These are phyloP conservation scores for Diacarnus erythraeanus DNA, from an alignment of 37 sponge, comb jelly and placozoan genomes.

Conservation along the genomic window DNA sequence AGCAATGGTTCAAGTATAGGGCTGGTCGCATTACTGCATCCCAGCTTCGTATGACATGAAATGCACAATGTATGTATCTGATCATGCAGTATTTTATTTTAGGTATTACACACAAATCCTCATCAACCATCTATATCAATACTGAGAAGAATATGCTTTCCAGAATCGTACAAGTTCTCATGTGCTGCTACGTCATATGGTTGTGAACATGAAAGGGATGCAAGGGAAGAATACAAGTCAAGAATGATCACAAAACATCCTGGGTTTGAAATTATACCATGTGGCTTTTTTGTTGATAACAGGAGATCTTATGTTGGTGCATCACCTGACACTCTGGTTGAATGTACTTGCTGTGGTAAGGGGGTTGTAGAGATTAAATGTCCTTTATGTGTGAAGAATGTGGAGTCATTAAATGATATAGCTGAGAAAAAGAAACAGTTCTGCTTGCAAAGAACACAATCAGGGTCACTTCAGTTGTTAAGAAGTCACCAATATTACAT, in stretches of 20 bases:
- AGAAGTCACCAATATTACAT: too few relatives aligned
- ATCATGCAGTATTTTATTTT: not conserved
- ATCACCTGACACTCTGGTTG: slow-evolving; percentile 24
- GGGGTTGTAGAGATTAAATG: too few relatives aligned
- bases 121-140: slow-evolving; percentile 35
- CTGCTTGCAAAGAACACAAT: too few relatives aligned
- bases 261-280: not conserved
- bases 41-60: not conserved
- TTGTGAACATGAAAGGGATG: slow-evolving; percentile 36
- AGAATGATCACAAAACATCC: slow-evolving; percentile 6
- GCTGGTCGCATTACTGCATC: slow-evolving; percentile 43
- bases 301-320: slow-evolving; percentile 3
- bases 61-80: not conserved
- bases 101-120: slow-evolving; percentile 30
- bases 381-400: too few relatives aligned
- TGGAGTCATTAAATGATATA: too few relatives aligned
- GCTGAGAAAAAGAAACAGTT: too few relatives aligned
- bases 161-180: not conserved
- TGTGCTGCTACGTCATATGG: slow-evolving; percentile 39
- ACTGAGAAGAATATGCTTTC: slow-evolving; percentile 25
- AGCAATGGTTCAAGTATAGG: slow-evolving; percentile 30
- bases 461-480: too few relatives aligned
- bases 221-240: slow-evolving; percentile 26
- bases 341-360: too few relatives aligned
- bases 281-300: slow-evolving; percentile 12